These are phyloP conservation scores for Agrochola litura DNA, from an alignment of 2,888 invertebrate genomes.

Conservation along the genomic window DNA sequence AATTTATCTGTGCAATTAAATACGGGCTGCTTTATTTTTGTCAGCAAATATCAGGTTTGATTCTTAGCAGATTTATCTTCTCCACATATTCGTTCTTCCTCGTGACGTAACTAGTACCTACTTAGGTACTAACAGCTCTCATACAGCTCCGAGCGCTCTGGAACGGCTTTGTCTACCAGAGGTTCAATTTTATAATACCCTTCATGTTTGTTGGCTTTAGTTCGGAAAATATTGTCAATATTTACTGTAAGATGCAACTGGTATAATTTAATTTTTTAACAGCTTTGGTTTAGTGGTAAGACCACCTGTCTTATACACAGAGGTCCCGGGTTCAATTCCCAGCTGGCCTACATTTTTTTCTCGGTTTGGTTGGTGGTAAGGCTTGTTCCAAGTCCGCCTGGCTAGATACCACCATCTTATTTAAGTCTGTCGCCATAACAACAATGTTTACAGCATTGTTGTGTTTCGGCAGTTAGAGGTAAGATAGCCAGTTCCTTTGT, in stretches of 20 bases:
- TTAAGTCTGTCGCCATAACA: too few species aligned
- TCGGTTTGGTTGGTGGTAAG: too few species aligned
- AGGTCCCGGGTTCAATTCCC: too few species aligned
- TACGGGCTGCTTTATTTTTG: neutral
- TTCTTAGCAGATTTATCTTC: neutral
- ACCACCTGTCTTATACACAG: too few species aligned
- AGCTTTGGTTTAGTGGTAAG: too few species aligned
- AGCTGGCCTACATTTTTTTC: too few species aligned
- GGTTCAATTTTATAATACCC: neutral
- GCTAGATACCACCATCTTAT: too few species aligned
- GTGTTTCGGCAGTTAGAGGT: too few species aligned
- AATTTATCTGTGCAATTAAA: neutral
- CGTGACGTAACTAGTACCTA: neutral
- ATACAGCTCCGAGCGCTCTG: slow-evolving; percentile 1
- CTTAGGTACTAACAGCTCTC: slow-evolving; percentile 4
- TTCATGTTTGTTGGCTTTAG: slow-evolving; percentile 4
- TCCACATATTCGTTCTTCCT: neutral
- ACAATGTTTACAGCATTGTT: too few species aligned
- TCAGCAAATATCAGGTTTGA: neutral
- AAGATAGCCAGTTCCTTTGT: too few species aligned
- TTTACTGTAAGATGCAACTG: neutral
- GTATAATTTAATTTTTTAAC: neutral
- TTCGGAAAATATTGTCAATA: slow-evolving; percentile 8
- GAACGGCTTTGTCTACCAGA: slow-evolving; percentile 14
- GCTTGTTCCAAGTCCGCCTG: too few species aligned